Evolutionary conservation across 2,888 invertebrate genomes (phyloP).

Genomic region (Idaea straminata): DNA sequence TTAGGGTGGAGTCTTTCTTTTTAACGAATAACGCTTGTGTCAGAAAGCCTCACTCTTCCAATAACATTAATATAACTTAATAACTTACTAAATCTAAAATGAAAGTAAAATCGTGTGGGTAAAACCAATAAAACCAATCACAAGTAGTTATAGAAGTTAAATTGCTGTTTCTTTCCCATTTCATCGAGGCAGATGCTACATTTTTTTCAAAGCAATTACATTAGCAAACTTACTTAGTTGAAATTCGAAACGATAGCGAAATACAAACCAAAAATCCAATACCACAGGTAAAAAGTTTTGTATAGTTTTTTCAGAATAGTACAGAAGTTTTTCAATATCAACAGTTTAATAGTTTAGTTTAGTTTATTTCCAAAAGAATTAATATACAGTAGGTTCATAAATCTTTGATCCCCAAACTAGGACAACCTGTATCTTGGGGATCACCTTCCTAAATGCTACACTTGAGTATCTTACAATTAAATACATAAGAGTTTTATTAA

Average conservation of each 20-base stretch:
- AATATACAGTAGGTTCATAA: too few species aligned
- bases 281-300: not conserved
- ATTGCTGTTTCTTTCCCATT: not conserved
- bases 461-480: too few species aligned
- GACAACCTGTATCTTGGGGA: too few species aligned
- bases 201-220: not conserved
- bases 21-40: too few species aligned
- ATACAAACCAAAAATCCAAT: not conserved
- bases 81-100: not conserved
- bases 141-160: not conserved
- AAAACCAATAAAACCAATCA: not conserved
- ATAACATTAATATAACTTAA: too few species aligned
- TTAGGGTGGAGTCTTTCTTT: too few species aligned
- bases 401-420: too few species aligned
- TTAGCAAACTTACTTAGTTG: not conserved
- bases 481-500: too few species aligned
- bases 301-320: not conserved
- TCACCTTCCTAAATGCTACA: too few species aligned
- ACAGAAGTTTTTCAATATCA: not conserved
- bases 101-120: not conserved
- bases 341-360: too few species aligned
- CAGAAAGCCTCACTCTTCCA: too few species aligned
- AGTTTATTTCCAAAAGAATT: too few species aligned
- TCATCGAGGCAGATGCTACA: not conserved
- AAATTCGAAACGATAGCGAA: not conserved